These are phyloP conservation scores for Syrmaticus mikado DNA, from an alignment of 2,113 vertebrate species.

Conservation along the genomic window DNA sequence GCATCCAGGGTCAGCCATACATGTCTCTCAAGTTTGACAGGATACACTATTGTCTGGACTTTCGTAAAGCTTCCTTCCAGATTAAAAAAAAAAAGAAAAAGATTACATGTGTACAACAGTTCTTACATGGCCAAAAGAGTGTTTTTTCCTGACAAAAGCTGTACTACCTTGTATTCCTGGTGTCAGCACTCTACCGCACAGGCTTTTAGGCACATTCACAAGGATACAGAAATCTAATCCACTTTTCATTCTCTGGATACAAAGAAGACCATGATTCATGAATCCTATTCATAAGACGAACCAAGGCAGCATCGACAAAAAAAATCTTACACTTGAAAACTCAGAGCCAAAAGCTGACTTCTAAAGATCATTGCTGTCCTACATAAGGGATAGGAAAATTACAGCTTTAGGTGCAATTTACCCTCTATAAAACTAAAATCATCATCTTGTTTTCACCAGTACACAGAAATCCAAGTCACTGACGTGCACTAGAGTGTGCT, in stretches of 20 bases:
- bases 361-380: neutral
- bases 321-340: neutral
- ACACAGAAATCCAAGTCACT: neutral
- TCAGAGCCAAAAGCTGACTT: neutral
- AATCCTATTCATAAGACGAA: neutral
- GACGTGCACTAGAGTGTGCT: neutral
- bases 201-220: neutral
- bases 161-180: neutral
- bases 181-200: neutral
- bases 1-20: neutral
- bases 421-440: neutral
- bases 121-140: neutral
- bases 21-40: neutral
- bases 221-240: conserved; percentile 1
- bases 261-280: neutral
- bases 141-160: neutral
- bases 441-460: neutral
- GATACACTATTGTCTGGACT: neutral
- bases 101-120: neutral
- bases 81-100: too few species aligned
- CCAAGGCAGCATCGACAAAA: neutral
- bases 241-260: neutral
- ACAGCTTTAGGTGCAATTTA: neutral
- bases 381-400: neutral
- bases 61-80: neutral